Evolutionary conservation across 2,113 vertebrate species (phyloP).

Genomic region (Apodemus sylvaticus): DNA sequence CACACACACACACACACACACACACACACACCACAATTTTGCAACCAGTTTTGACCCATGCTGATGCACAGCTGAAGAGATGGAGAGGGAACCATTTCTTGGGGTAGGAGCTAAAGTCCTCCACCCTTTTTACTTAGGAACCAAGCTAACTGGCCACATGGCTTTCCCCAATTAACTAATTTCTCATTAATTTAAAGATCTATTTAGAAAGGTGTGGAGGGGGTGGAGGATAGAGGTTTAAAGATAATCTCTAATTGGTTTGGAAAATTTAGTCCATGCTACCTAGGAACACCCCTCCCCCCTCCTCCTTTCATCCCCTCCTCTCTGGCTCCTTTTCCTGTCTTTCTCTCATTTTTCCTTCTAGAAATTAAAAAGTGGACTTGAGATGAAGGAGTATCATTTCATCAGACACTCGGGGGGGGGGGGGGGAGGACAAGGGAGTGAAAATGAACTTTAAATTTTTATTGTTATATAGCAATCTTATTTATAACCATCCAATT

Average conservation of each 20-base stretch:
- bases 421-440: background rate
- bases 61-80: conserved; percentile 43
- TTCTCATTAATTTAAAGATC: conserved; percentile 68
- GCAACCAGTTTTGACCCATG: conserved; percentile 59
- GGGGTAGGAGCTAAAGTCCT: conserved; percentile 64
- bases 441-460: conserved; percentile 42
- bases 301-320: conserved; percentile 46
- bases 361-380: conserved; percentile 67
- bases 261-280: conserved; percentile 59
- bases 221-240: conserved; percentile 57
- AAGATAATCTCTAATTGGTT: conserved; percentile 76
- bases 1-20: background rate
- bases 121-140: conserved; percentile 69
- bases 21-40: conserved; percentile 20
- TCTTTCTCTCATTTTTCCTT: conserved; percentile 52
- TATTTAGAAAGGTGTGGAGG: conserved; percentile 71
- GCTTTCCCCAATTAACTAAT: conserved; percentile 74
- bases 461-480: conserved; percentile 56
- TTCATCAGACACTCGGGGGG: conserved; percentile 28
- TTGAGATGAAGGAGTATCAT: conserved; percentile 42
- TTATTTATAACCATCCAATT: conserved; percentile 54
- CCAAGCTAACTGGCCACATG: conserved; percentile 25
- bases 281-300: conserved; percentile 41
- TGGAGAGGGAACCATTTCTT: conserved; percentile 60
- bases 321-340: conserved; percentile 68